Evolutionary conservation across 2,113 vertebrate species (phyloP).

Genomic region (Corynorhinus townsendii): DNA sequence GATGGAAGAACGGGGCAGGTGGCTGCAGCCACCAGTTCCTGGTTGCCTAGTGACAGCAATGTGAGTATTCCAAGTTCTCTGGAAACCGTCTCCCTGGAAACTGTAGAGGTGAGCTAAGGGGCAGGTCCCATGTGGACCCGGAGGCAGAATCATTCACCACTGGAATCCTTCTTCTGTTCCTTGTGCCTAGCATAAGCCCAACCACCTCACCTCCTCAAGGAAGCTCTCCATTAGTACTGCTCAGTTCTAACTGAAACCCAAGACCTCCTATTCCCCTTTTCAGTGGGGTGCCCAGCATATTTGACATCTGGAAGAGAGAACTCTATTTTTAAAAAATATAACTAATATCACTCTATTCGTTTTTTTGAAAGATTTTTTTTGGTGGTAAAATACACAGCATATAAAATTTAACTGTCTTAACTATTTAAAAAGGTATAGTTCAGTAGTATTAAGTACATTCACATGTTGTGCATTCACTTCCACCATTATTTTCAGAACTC

Average conservation of each 20-base stretch:
- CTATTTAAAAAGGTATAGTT: not conserved
- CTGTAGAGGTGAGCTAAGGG: not conserved
- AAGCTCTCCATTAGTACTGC: not conserved
- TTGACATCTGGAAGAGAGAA: not conserved
- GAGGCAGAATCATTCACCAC: not conserved
- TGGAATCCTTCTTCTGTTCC: not conserved
- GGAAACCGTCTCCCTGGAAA: conserved; percentile 49
- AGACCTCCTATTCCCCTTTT: not conserved
- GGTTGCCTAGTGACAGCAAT: conserved; percentile 64
- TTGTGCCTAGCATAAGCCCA: not conserved
- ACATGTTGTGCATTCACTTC: not conserved
- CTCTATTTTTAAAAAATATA: not conserved
- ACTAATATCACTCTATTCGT: not conserved
- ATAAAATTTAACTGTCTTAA: not conserved
- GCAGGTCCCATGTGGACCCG: not conserved
- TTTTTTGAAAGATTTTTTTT: not conserved
- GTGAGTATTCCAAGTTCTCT: conserved; percentile 51
- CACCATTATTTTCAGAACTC: not conserved
- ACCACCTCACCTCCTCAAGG: not conserved
- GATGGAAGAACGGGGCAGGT: not conserved
- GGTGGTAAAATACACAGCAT: not conserved
- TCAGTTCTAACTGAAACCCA: not conserved
- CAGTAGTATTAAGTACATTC: not conserved
- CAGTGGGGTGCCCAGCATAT: not conserved
- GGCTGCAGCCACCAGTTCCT: conserved; percentile 18